phyloP scores from a whole-genome alignment of 2,888 invertebrate genomes.

The Caenorhabditis zanzibari region DNA sequence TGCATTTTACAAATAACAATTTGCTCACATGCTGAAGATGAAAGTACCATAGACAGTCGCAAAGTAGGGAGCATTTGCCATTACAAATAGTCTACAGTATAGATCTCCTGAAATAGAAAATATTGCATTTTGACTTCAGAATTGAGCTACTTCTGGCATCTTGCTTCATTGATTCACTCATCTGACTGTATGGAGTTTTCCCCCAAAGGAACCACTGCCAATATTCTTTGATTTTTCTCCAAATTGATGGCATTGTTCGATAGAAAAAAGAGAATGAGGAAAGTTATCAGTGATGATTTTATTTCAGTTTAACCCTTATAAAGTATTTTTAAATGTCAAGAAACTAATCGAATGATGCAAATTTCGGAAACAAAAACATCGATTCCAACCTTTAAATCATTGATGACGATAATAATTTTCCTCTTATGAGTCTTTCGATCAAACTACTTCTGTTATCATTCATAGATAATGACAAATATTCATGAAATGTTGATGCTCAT shows the following conservation, averaged over 20 bases:
- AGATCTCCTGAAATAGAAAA: constrained; percentile 36
- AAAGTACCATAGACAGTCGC: constrained; percentile 20
- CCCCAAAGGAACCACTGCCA: constrained; percentile 51
- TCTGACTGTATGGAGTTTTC: constrained; percentile 32
- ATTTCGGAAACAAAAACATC: constrained; percentile 13
- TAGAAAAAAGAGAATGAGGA: neutral
- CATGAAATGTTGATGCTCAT: no score
- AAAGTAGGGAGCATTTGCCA: constrained; percentile 28
- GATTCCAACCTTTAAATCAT: constrained; percentile 1
- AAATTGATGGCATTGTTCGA: constrained; percentile 40
- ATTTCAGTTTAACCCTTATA: neutral
- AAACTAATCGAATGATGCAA: constrained; percentile 33
- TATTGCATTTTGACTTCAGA: neutral
- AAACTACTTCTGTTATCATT: neutral
- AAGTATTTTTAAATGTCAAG: constrained; percentile 23
- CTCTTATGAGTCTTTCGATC: neutral
- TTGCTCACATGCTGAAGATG: constrained; percentile 35
- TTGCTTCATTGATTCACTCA: constrained; percentile 20
- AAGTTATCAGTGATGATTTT: neutral
- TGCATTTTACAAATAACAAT: neutral
- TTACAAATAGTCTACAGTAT: constrained; percentile 30
- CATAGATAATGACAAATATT: no score
- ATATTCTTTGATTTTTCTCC: constrained; percentile 42
- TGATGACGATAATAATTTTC: neutral
- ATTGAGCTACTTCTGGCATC: constrained; percentile 38